Base-by-base conservation (phyloP, 2,113 vertebrate species). In the Pao palembangensis region DNA sequence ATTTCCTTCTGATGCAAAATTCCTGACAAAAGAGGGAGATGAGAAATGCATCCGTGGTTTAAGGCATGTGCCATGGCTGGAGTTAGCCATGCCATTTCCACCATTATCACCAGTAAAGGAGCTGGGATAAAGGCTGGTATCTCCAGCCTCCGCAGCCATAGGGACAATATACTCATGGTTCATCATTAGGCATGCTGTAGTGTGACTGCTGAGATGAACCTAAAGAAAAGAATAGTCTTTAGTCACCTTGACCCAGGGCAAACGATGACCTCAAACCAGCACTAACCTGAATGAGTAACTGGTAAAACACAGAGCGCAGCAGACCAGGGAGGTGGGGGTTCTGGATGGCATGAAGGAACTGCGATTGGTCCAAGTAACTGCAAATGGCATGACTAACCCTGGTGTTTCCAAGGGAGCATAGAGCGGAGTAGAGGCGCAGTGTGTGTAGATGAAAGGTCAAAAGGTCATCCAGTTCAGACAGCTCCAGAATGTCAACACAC, bases 81-180 rank as follows among this genome's bases (percentile, higher is more conserved):
- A 91, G 21, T 65, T 84, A 41, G 67, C 60, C 38, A 86, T 63
- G 61, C 21, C n/a, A 28, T 34, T 56, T 23, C 25, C 19, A 15
- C 20, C 38, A 42, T 54, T 23, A 21, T 38, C 25, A 14, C 41
- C 44, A 42, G 55, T 42, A 34, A 3, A 31, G 52, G 48, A 68
- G 55, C 88, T 85, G 0, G 91, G 90, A 81, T 90, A 92, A 19
- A 97, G 91, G 11, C 91, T 93, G 82, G 94, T 91, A 65, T 90
- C 91, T 76, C 90, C 93, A 1, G 93, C 93, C 71, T 93, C 90
- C 16, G 94, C 91, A 0, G 93, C 94, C 94, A 98, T 93, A n/a
- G 96, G 96, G 49, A 98, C 92, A 13, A 97, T 94, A 84, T 94
- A 98, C 81, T 98, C 96, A 15, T 88, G 91, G 87, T 92, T 95